Conservation (phyloP, 2,888 invertebrate species). For the Chloroclysta siterata region DNA sequence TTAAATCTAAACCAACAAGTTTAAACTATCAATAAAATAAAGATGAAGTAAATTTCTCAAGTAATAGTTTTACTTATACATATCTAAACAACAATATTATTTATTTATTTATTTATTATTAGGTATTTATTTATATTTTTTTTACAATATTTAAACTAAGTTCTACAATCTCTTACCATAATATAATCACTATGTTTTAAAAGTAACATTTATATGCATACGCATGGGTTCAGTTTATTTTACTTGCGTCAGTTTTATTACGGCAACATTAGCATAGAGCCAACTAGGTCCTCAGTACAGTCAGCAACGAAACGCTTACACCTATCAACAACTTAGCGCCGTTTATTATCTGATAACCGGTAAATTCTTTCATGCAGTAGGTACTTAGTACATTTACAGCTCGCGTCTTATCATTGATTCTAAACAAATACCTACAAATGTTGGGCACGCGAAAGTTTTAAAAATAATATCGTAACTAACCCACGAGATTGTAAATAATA, state of each 20-base stretch:
- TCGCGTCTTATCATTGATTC: neutral
- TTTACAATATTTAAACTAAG: too few species aligned
- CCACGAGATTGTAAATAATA: constrained; percentile 31
- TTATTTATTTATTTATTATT: too few species aligned
- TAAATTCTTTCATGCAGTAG: neutral
- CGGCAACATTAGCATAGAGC: neutral
- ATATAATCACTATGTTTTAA: too few species aligned
- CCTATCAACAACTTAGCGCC: constrained; percentile 22
- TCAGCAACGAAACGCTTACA: constrained; percentile 16
- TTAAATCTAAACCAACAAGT: too few species aligned
- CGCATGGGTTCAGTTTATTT: too few species aligned
- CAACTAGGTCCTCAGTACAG: constrained; percentile 5
- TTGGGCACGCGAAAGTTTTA: neutral
- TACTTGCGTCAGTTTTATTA: neutral
- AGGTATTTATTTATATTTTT: too few species aligned
- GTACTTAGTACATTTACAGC: neutral
- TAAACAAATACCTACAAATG: neutral
- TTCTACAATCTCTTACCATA: too few species aligned
- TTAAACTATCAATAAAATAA: too few species aligned
- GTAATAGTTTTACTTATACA: too few species aligned
- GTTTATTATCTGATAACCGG: neutral
- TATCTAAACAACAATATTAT: too few species aligned
- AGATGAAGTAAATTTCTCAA: too few species aligned
- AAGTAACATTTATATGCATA: too few species aligned
- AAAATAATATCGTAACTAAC: constrained; percentile 2